Evolutionary conservation across 2,113 vertebrate species (phyloP).

Genomic region (Eclectus roratus): DNA sequence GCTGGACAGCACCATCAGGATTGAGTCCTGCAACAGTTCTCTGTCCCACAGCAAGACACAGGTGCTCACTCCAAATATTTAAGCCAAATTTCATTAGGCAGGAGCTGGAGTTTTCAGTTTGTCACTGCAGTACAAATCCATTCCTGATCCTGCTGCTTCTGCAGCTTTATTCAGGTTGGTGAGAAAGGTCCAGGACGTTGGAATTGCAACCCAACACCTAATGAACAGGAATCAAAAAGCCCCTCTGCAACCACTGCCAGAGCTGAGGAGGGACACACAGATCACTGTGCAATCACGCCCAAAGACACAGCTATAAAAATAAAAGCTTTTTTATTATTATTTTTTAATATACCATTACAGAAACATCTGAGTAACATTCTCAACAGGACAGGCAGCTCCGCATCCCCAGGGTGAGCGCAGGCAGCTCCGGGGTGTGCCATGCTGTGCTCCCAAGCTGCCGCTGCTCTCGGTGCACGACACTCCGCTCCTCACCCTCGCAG

Average conservation of each 20-base stretch:
- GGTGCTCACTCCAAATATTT: rapidly evolving
- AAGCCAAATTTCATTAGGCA: not conserved
- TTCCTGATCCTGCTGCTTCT: not conserved
- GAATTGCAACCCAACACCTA: not conserved
- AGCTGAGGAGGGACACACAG: not conserved
- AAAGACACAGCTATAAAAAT: constrained; percentile 74
- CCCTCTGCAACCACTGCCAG: not conserved
- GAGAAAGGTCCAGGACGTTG: not conserved
- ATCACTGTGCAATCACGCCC: not conserved
- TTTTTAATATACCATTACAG: constrained; percentile 63
- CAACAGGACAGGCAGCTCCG: not conserved
- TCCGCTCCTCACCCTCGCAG: not conserved
- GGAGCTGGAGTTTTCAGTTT: not conserved
- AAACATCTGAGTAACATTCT: constrained; percentile 38
- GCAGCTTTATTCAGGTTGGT: rapidly evolving
- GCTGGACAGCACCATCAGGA: rapidly evolving
- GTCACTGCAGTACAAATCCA: not conserved
- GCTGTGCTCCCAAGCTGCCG: not conserved
- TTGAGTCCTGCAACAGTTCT: not conserved
- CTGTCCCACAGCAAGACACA: not conserved
- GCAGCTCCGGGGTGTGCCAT: not conserved
- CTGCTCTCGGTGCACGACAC: not conserved
- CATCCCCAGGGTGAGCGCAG: not conserved
- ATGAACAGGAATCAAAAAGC: not conserved
- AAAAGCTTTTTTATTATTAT: constrained; percentile 76